These are phyloP conservation scores for Xestoiulus laeticollis DNA, from an alignment of 2,888 invertebrate species.

Conservation along the genomic window DNA sequence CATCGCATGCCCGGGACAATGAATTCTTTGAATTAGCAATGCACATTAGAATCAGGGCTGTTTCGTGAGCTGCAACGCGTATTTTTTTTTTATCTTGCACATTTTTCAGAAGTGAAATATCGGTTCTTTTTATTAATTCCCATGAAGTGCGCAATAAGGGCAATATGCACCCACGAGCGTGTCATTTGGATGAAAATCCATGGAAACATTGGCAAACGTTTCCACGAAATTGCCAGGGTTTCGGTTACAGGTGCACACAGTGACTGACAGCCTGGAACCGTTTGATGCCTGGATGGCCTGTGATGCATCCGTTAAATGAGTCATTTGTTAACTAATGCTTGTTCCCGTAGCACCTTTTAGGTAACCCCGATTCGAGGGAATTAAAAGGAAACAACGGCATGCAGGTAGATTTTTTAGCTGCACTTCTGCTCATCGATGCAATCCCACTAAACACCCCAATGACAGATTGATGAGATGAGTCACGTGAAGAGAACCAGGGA, in stretches of 20 bases:
- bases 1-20: neutral
- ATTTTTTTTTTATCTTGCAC: neutral
- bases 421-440: neutral
- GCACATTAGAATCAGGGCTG: neutral
- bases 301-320: neutral
- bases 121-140: neutral
- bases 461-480: neutral
- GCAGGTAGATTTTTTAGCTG: neutral
- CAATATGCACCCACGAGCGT: neutral
- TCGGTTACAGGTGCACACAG: neutral
- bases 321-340: neutral
- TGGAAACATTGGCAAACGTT: neutral
- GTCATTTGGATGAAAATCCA: neutral
- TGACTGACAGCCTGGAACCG: neutral
- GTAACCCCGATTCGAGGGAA: neutral
- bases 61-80: neutral
- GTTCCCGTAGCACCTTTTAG: neutral
- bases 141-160: neutral
- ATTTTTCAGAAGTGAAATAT: neutral
- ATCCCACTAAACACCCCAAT: neutral
- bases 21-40: neutral
- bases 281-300: neutral
- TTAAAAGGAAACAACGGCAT: neutral
- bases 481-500: neutral
- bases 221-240: neutral